Base-by-base conservation (phyloP, 1,140 invertebrate species). In the Thaumatotibia leucotreta region DNA sequence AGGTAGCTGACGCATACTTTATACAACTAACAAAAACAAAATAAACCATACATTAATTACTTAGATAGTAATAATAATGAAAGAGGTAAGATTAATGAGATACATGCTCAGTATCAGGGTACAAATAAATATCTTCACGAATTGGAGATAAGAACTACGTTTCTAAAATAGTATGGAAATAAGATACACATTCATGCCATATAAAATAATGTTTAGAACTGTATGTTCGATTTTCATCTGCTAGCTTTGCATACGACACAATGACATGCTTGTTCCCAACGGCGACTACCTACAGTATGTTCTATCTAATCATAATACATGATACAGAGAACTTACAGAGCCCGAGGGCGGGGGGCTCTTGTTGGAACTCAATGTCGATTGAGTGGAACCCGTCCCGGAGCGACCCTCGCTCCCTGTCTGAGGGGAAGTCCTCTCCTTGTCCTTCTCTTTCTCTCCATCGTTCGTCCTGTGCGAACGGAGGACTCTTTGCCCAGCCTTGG, bases 381-480 rank as follows among this genome's bases (percentile, higher is more conserved):
- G 82, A 75, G 74, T 79, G 61, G 78, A 74, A 68, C 67, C 73
- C 35, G 75, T 73, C 45, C 76, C 74, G 58, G 79, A 80, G 39
- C 80, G 78, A 63, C 67, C 78, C 50, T 80, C 82, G 49, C 77
- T 69, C 63, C 82, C 82, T 50, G 75, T 77, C 58, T 85, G 81
- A 64, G 84, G 84, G 63, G 83, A 88, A 39, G 80, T 82, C 76
- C 83, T 76, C 75, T 83, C 86, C 76, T 88, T 91, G 80, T 88
- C 91, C 80, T 87, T 90, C 69, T 91, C 88, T 67, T 65, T 72
- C 45, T 75, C 74, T 63, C 80, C 89, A 67, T 90, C 86, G 63
- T 86, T 88, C 54, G 86, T 89, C 77, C 85, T 84, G 80, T 88
- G 92, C 65, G 90, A 92, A 74, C 91, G 88, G 52, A 91, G 86